Evolutionary conservation across 2,888 invertebrate genomes (phyloP).

Genomic region (Junonia oenone): DNA sequence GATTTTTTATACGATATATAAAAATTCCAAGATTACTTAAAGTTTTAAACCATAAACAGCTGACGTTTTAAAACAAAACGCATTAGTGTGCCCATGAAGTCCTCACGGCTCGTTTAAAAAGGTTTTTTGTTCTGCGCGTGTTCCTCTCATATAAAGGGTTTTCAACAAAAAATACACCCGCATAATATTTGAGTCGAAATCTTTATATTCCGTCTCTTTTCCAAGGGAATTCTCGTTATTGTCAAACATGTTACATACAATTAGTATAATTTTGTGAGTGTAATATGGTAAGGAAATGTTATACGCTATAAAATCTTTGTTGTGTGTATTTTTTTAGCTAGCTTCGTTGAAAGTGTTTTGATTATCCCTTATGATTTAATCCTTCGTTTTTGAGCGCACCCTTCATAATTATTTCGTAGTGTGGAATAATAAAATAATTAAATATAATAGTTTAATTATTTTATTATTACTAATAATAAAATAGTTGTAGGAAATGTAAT

Average conservation of each 20-base stretch:
- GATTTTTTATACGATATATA: too few relatives aligned
- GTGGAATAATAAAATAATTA: too few relatives aligned
- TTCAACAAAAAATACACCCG: background rate
- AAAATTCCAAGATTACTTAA: too few relatives aligned
- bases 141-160: conserved; percentile 5
- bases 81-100: background rate
- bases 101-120: conserved; percentile 9
- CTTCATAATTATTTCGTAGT: too few relatives aligned
- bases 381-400: background rate
- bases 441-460: too few relatives aligned
- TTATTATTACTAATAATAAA: too few relatives aligned
- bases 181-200: conserved; percentile 2
- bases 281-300: background rate
- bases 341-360: too few relatives aligned
- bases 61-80: conserved; percentile 8
- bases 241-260: background rate
- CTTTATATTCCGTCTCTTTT: background rate
- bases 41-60: conserved; percentile 8
- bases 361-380: too few relatives aligned
- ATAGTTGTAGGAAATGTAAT: too few relatives aligned
- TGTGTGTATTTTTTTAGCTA: background rate
- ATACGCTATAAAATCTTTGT: background rate
- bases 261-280: background rate
- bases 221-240: background rate
- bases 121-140: conserved; percentile 7